Percentiles rank a stretch among this genome's conserved stretches.
These are phyloP conservation scores for Atherinomorus stipes DNA, from an alignment of 2,113 vertebrate species.

Conservation along the genomic window DNA sequence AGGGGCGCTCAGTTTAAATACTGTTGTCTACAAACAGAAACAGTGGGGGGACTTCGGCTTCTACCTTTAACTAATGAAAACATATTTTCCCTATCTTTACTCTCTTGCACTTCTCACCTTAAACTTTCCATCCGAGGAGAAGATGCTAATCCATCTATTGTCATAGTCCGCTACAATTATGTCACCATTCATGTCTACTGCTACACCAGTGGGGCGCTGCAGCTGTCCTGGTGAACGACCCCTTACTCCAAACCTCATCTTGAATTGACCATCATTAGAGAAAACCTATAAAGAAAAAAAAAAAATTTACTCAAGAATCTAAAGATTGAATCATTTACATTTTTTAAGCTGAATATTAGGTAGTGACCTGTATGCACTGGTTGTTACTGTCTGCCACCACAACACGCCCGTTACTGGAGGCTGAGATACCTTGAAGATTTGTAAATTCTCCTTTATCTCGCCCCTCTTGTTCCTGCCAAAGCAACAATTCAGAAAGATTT, in stretches of 20 bases:
- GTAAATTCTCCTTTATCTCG: constrained; percentile 96
- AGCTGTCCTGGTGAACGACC: constrained; percentile 96
- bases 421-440: constrained; percentile 95
- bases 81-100: accelerated
- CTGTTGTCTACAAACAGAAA: too few species aligned
- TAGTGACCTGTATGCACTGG: constrained; percentile 84
- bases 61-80: accelerated
- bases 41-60: too few species aligned
- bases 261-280: constrained; percentile 95
- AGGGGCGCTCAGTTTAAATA: too few species aligned
- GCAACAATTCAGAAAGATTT: background rate
- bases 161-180: constrained; percentile 97
- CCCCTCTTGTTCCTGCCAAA: constrained; percentile 89
- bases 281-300: constrained; percentile 84
- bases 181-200: constrained; percentile 93
- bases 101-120: constrained; percentile 84
- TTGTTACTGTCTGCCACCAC: constrained; percentile 98
- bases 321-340: accelerated
- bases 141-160: constrained; percentile 98
- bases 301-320: background rate
- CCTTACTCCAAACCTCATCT: constrained; percentile 93
- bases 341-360: background rate
- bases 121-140: constrained; percentile 96
- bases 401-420: constrained; percentile 90
- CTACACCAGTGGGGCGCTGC: constrained; percentile 95